Evolutionary conservation across 2,113 vertebrate genomes (phyloP).

Genomic region (Donacobius atricapilla): DNA sequence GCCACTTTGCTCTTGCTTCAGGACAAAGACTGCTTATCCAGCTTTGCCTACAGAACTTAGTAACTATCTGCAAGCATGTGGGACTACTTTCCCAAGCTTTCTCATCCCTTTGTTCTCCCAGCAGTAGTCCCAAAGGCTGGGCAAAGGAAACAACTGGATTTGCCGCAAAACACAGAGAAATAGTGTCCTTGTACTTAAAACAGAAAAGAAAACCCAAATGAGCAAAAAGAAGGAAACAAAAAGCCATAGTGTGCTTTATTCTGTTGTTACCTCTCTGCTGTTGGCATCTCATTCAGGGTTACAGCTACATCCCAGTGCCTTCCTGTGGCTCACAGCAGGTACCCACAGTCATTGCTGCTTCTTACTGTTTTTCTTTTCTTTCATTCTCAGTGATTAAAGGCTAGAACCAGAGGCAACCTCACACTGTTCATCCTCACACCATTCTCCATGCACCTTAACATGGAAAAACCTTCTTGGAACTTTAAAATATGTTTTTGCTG

Average conservation of each 20-base stretch:
- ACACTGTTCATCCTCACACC: neutral
- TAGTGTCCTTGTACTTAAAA: neutral
- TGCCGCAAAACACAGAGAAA: neutral
- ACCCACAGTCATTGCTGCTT: neutral
- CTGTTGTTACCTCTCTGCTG: neutral
- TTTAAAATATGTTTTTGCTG: neutral
- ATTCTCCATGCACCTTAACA: neutral
- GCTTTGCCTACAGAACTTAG: neutral
- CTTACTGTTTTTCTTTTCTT: neutral
- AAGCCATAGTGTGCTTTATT: neutral
- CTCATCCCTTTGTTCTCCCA: neutral
- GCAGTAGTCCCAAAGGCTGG: neutral
- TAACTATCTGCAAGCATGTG: neutral
- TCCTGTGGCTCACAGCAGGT: neutral
- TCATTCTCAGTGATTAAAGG: neutral
- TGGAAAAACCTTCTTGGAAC: neutral
- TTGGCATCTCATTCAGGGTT: neutral
- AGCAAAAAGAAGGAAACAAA: neutral
- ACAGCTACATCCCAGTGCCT: neutral
- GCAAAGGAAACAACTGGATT: neutral
- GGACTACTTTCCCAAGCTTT: neutral
- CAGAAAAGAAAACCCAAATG: neutral
- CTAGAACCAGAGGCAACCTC: neutral
- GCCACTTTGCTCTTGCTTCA: neutral
- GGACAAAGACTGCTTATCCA: neutral